Base-by-base conservation (phyloP, 2,113 vertebrate genomes). In the Phasianus colchicus region DNA sequence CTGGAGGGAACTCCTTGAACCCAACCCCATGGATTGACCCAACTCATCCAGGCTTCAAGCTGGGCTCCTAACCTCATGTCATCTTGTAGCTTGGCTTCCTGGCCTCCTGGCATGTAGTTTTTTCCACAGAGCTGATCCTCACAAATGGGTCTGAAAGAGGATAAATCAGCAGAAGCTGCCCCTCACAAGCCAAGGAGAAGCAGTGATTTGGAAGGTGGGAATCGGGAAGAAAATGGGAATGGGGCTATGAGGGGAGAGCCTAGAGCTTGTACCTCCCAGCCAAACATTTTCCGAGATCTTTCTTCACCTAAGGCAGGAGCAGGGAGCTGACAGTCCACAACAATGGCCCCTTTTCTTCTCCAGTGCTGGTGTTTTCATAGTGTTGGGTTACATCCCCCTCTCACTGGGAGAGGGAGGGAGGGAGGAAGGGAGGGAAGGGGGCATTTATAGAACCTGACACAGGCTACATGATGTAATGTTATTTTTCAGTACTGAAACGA, bases 401-500 rank as follows among this genome's bases (percentile, higher is more conserved):
- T 45, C 86, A 91, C 95, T 93, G 84, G 88, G 82, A 88, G 83
- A 82, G 88, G 86, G 40, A 42, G 58, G 69, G 61, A 29, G 32
- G 32, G 76, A 85, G 81, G 90, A 74, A 78, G 86, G 85, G 83
- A 7, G 96, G 98, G 97, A 97, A 97, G 97, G 98, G 97, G 97
- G 97, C 97, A 97, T 98, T 98, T 98, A 98, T 98, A 97, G 94
- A 98, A 96, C 96, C 97, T 98, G 98, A 98, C 96, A 97, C 78
- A 92, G 93, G 95, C 93, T 96, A 89, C 97, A 97, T 99, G 98
- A 99, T 98, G 98, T 99, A 98, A 99, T 99, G 98, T 98, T 98
- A 97, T 98, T 98, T 98, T 98, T 98, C 75, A 96, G 97, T 97
- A 97, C 98, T 94, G 97, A 98, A 96, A 93, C 4, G 73, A 98